Conservation (phyloP, 2,797 vertebrate genomes). For the Octomys mimax region DNA sequence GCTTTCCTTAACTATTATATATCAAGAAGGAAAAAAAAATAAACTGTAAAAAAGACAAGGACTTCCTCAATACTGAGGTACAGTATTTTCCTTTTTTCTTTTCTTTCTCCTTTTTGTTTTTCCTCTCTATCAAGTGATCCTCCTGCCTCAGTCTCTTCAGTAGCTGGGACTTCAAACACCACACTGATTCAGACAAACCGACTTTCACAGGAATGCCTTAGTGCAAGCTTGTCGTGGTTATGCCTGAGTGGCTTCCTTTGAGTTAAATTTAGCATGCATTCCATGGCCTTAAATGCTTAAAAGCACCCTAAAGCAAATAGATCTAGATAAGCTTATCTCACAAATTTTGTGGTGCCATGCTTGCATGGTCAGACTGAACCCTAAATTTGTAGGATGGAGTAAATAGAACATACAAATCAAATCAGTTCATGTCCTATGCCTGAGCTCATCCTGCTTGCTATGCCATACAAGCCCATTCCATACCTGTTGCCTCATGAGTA, state of each 20-base stretch:
- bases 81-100: neutral
- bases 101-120: neutral
- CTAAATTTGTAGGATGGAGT: neutral
- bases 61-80: neutral
- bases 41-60: neutral
- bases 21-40: neutral
- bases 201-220: neutral
- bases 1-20: neutral
- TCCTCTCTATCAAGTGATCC: neutral
- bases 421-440: neutral
- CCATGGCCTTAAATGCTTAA: neutral
- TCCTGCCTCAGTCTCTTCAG: neutral
- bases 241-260: neutral
- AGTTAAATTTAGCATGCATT: conserved; percentile 40
- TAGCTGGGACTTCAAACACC: neutral
- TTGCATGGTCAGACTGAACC: neutral
- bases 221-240: neutral
- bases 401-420: neutral
- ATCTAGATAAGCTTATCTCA: conserved; percentile 15
- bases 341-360: neutral
- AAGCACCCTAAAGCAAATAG: neutral
- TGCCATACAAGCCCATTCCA: neutral
- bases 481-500: neutral
- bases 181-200: neutral
- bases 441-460: neutral